These are phyloP conservation scores for Loripinus fragilis DNA, from an alignment of 2,888 invertebrate genomes.

Conservation along the genomic window DNA sequence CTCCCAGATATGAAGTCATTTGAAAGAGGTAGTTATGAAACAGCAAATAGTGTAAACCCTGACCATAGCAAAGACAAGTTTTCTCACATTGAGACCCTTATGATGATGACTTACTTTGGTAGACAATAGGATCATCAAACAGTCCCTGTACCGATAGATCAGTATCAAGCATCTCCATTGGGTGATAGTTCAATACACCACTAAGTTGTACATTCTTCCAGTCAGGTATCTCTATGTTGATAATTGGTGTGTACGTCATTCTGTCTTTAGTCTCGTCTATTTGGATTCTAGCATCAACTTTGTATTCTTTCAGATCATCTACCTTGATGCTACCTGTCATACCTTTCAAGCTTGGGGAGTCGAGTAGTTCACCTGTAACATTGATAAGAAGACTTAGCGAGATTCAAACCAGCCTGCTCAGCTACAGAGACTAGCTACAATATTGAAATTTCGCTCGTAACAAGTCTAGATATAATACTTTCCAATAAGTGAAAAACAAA, in stretches of 20 bases:
- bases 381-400: too few species aligned
- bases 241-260: conserved; percentile 65
- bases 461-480: too few species aligned
- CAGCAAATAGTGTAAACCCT: too few species aligned
- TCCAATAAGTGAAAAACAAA: too few species aligned
- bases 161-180: conserved; percentile 51
- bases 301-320: conserved; percentile 68
- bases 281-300: conserved; percentile 68
- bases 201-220: conserved; percentile 62
- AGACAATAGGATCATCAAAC: conserved; percentile 46
- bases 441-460: too few species aligned
- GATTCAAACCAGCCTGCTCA: too few species aligned
- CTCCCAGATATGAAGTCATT: too few species aligned
- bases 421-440: too few species aligned
- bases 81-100: too few species aligned
- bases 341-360: conserved; percentile 61
- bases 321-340: conserved; percentile 64
- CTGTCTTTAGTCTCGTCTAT: conserved; percentile 55
- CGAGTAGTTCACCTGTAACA: conserved; percentile 48
- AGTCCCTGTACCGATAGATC: conserved; percentile 54
- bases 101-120: conserved; percentile 60
- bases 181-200: conserved; percentile 55
- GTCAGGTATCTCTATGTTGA: conserved; percentile 67
- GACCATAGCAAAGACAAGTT: too few species aligned
- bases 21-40: too few species aligned